Evolutionary conservation across 2,888 invertebrate species (phyloP), one percentile per base, ranked within the genome.

Genomic region (Megamerina dolium): DNA sequence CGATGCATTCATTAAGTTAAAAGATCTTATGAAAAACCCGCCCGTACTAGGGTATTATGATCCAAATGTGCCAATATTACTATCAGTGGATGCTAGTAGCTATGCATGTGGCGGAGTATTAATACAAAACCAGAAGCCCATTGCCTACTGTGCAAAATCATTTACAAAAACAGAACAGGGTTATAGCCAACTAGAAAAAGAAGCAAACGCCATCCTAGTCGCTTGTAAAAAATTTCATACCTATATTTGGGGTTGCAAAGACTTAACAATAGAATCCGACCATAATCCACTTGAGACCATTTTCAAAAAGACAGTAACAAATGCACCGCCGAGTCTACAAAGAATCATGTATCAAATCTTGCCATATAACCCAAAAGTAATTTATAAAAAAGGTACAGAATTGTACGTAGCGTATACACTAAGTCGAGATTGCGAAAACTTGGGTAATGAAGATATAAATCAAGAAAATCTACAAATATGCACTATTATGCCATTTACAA

Each of bases 251-350:
- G n/a, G n/a, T n/a, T n/a, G n/a, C n/a, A n/a, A n/a, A n/a, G n/a
- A n/a, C n/a, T n/a, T 43, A 8, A 31, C 16, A 8, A 19, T 47
- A 6, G 43, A 43, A 16, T 32, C 47, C 3, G 47, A 41, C 26
- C 47, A 43, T 19, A 47, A 47, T n/a, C 43, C 47, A 37, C 18
- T 34, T 34, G 12, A 30, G 17, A n/a, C n/a, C n/a, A n/a, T n/a
- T n/a, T n/a, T n/a, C n/a, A n/a, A n/a, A n/a, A n/a, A n/a, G n/a
- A n/a, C n/a, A n/a, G n/a, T n/a, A n/a, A n/a, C n/a, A n/a, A n/a
- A n/a, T n/a, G n/a, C n/a, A n/a, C n/a, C n/a, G n/a, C n/a, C n/a
- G n/a, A n/a, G n/a, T n/a, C n/a, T n/a, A n/a, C n/a, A n/a, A n/a
- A n/a, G n/a, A n/a, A n/a, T n/a, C n/a, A n/a, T n/a, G n/a, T n/a